Evolutionary conservation across 2,888 invertebrate species (phyloP), one percentile per base, ranked within the genome.

Genomic region (Pandemis corylana): DNA sequence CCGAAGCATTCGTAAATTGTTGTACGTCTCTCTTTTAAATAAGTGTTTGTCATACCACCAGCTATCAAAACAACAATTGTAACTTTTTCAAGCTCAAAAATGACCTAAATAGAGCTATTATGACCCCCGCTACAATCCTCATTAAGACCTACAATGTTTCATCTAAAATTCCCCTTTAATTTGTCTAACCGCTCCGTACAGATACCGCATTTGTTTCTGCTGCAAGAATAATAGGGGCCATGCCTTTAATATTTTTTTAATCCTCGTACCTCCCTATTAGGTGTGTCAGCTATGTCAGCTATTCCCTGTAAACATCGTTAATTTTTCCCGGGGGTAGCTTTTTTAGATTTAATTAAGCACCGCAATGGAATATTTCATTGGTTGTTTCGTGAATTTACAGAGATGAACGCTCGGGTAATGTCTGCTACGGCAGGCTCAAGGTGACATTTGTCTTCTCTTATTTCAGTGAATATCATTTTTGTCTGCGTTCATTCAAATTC

Each of bases 201-300:
- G 41, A 46, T 65, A n/a, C 44, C 15, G n/a, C 13, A 28, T 51
- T 61, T 67, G 64, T 56, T 41, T 71, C 56, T 41, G 15, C 49
- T 61, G 36, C 44, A 71, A 65, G 36, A 64, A 53, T 53, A 53
- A 53, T 51, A 59, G 46, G 12, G 7, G 56, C 56, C 13, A 20
- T 36, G 64, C 63, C 49, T 65, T 68, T 73, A 65, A 69, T 69
- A 69, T 73, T 73, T 73, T 73, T 73, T 73, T 73, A 73, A 73
- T 73, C 49, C 59, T 49, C 49, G 36, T 5, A 46, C 36, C 62
- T 41, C 59, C 73, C 64, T 28, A 59, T 73, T 69, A 69, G 64
- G 68, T 73, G 64, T 68, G 68, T 65, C 73, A 49, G 73, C 64
- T 49, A 69, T 65, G 73, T 69, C 73, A 73, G 68, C 64, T 41